These are phyloP conservation scores for Callopanchax toddi DNA, from an alignment of 2,113 vertebrate species.

Conservation along the genomic window DNA sequence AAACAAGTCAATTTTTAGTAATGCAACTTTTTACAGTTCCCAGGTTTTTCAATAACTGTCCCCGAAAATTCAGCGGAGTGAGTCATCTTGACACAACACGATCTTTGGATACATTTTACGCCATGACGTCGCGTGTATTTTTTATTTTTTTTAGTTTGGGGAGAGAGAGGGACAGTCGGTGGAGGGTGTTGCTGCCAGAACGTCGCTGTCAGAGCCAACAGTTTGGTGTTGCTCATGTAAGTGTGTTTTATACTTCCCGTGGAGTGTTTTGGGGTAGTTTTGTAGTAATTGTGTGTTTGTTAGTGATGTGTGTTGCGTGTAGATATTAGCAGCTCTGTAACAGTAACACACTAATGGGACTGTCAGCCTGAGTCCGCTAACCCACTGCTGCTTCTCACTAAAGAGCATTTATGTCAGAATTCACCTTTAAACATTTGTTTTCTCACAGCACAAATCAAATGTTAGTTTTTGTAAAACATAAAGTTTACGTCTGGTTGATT, in stretches of 20 bases:
- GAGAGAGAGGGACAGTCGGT: no score
- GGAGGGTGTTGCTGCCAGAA: constrained; percentile 12
- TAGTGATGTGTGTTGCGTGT: not conserved
- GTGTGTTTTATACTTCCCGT: constrained; percentile 30
- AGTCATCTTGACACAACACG: not conserved
- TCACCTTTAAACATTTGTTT: not conserved
- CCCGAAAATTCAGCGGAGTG: no score
- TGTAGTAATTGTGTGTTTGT: not conserved
- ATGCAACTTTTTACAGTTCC: no score
- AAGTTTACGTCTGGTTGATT: no score
- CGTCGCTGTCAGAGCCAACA: constrained; percentile 36
- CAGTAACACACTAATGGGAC: constrained; percentile 54
- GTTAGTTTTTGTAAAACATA: no score
- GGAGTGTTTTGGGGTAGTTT: constrained; percentile 2
- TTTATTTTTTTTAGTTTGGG: no score
- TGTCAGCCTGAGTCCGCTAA: constrained; percentile 54
- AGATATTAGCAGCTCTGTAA: constrained; percentile 32
- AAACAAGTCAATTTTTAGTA: no score
- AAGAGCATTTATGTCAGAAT: constrained; percentile 5
- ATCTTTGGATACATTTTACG: constrained; percentile 28
- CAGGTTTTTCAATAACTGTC: no score
- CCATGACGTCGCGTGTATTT: constrained; percentile 59
- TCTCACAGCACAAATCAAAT: no score
- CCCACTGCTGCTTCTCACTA: constrained; percentile 11
- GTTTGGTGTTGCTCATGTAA: constrained; percentile 58